Conservation (phyloP, 2,888 invertebrate genomes). For the Diaprepes abbreviatus region DNA sequence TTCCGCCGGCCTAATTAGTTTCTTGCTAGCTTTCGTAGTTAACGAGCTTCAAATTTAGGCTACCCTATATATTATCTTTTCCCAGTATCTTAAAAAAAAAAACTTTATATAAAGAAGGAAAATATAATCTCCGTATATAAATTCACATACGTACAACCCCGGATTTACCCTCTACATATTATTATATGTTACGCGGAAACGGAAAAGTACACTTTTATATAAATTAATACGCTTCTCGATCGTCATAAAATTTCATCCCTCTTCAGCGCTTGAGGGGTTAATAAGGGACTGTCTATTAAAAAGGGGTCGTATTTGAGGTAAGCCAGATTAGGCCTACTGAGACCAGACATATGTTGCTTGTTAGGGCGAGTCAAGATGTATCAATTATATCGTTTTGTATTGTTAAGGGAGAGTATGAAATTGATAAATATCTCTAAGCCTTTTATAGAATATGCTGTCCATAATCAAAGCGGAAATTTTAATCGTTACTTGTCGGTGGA, state of each 20-base stretch:
- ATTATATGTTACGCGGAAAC: neutral
- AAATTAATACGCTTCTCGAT: neutral
- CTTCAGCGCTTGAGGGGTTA: neutral
- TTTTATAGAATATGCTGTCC: slow-evolving; percentile 28
- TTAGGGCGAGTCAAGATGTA: slow-evolving; percentile 58
- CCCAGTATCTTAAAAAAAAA: no score
- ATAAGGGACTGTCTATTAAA: slow-evolving; percentile 12
- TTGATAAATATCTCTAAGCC: slow-evolving; percentile 45
- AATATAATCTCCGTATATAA: no score
- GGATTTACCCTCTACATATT: no score
- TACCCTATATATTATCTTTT: no score
- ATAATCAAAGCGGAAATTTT: neutral
- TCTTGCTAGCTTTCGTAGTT: no score
- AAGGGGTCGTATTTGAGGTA: slow-evolving; percentile 53
- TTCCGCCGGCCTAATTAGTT: no score
- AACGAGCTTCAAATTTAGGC: no score
- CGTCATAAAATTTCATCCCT: neutral
- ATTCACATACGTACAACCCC: no score
- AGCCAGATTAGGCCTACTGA: slow-evolving; percentile 59
- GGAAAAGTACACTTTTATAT: neutral
- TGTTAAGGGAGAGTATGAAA: slow-evolving; percentile 30
- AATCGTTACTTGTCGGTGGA: no score
- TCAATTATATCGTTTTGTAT: slow-evolving; percentile 51
- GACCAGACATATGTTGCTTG: slow-evolving; percentile 58
- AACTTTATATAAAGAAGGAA: no score